These are phyloP conservation scores for Nemotelus nigrinus DNA, from an alignment of 2,888 invertebrate genomes.

Conservation along the genomic window DNA sequence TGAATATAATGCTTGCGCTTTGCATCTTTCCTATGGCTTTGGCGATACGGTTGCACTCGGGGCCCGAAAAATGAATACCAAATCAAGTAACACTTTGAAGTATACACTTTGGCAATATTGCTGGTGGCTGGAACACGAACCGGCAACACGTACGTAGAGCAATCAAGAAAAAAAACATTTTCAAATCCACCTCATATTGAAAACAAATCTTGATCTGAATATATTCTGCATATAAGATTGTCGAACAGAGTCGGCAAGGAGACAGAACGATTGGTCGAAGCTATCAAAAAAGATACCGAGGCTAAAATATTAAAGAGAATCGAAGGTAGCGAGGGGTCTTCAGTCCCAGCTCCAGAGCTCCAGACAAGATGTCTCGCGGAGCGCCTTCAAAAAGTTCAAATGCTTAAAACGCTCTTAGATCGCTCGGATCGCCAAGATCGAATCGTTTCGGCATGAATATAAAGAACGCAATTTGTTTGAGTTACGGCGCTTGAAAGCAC, in stretches of 20 bases:
- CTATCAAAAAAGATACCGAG: conserved; percentile 30
- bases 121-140: conserved; percentile 40
- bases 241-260: neutral
- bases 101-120: conserved; percentile 33
- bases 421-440: conserved; percentile 19
- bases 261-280: conserved; percentile 12
- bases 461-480: conserved; percentile 64
- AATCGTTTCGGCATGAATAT: conserved; percentile 47
- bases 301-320: conserved; percentile 22
- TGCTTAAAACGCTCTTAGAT: neutral
- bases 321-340: conserved; percentile 31
- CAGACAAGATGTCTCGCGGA: conserved; percentile 50
- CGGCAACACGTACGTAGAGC: neutral
- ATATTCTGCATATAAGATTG: conserved; percentile 38
- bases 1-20: conserved; percentile 19
- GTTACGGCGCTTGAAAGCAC: conserved; percentile 66
- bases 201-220: conserved; percentile 31
- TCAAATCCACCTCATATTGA: conserved; percentile 13
- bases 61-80: conserved; percentile 45
- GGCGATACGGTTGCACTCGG: conserved; percentile 9
- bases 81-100: conserved; percentile 42
- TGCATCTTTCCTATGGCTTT: neutral
- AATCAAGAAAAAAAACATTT: neutral
- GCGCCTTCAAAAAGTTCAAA: conserved; percentile 40
- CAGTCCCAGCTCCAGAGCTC: conserved; percentile 44